Conservation (phyloP, 1,140 invertebrate species). For the Tribolium madens region DNA sequence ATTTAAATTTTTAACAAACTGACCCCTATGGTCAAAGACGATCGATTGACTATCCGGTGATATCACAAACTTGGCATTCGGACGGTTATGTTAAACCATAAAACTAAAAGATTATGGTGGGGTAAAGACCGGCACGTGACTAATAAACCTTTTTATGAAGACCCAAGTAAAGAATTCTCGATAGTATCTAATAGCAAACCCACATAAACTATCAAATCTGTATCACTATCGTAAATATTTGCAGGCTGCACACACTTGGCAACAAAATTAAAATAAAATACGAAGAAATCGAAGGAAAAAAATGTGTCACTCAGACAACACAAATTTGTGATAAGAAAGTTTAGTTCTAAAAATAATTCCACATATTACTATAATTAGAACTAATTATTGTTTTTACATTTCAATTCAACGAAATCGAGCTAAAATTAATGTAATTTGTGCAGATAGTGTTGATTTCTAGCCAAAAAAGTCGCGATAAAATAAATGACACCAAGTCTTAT, state of each 20-base stretch:
- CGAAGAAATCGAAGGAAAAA: background rate
- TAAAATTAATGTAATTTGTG: too few species aligned
- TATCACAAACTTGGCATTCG: background rate
- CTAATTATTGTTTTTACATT: background rate
- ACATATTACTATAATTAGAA: background rate
- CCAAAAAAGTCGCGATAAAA: background rate
- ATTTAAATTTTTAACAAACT: background rate
- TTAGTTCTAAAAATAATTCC: background rate
- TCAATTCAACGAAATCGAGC: too few species aligned
- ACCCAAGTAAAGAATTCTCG: background rate
- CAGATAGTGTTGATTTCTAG: background rate
- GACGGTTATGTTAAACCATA: background rate
- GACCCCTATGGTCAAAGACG: background rate
- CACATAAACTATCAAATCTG: background rate
- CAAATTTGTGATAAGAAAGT: background rate
- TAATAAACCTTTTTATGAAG: background rate
- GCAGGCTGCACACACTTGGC: background rate
- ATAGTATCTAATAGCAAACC: background rate
- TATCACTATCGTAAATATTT: background rate
- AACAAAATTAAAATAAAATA: background rate
- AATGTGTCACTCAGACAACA: background rate
- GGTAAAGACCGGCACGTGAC: background rate
- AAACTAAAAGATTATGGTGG: background rate
- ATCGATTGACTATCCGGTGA: background rate
- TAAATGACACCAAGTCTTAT: background rate